phyloP scores from a whole-genome alignment of 2,797 vertebrate genomes.

The Dallia pectoralis region DNA sequence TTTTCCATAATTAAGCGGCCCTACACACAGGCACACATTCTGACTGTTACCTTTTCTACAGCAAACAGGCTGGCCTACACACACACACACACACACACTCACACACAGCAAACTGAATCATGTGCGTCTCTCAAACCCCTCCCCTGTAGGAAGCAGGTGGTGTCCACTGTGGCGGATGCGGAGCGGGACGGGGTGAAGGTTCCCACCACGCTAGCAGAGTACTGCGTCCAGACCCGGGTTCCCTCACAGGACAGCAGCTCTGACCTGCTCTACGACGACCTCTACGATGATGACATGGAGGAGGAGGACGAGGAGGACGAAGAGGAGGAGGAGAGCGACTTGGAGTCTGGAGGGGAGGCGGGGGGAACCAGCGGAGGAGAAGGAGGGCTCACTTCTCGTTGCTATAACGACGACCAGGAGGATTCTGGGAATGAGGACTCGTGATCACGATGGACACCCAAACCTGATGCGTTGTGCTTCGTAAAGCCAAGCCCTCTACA shows the following conservation, averaged over 20 bases:
- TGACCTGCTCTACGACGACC: conserved; percentile 96
- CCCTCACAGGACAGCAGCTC: conserved; percentile 98
- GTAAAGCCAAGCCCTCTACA: conserved; percentile 16
- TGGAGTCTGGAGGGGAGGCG: conserved; percentile 81
- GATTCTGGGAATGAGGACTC: conserved; percentile 98
- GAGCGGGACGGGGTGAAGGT: conserved; percentile 96
- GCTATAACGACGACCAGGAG: conserved; percentile 91
- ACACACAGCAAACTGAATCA: too few species aligned
- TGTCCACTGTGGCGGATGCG: conserved; percentile 93
- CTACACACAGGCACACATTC: too few species aligned
- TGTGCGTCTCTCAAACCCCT: too few species aligned
- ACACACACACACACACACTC: too few species aligned
- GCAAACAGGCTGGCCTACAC: too few species aligned
- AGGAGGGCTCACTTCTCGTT: conserved; percentile 61
- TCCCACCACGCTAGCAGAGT: conserved; percentile 94
- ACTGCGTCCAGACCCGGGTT: conserved; percentile 98
- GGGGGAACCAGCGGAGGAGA: conserved; percentile 80
- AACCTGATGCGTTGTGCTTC: conserved; percentile 15
- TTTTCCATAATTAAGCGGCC: too few species aligned
- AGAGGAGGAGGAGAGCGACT: conserved; percentile 84
- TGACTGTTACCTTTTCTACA: too few species aligned
- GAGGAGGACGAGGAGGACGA: conserved; percentile 87
- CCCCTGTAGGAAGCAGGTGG: conserved; percentile 88
- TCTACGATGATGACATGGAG: conserved; percentile 94
- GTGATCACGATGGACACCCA: conserved; percentile 76